Percentiles rank a stretch among this genome's conserved stretches.
phyloP scores from a whole-genome alignment of 2,888 invertebrate species.

The Apodemia zela region DNA sequence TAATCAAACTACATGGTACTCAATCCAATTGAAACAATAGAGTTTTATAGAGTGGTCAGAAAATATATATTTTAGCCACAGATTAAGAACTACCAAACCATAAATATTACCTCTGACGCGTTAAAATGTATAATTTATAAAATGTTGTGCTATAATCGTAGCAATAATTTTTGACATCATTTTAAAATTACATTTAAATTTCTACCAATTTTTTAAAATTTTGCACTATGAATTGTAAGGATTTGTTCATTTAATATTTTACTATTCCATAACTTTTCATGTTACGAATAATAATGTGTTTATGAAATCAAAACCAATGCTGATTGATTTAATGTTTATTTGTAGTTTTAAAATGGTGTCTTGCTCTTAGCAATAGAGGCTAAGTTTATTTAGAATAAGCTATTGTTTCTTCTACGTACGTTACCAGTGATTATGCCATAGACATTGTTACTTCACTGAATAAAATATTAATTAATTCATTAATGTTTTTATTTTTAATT shows the following conservation, averaged over 20 bases:
- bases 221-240: not conserved
- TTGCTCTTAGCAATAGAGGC: conserved; percentile 46
- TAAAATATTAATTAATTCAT: conserved; percentile 52
- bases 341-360: conserved; percentile 4
- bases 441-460: conserved; percentile 73
- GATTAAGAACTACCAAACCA: conserved; percentile 4
- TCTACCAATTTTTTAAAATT: not conserved
- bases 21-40: not conserved
- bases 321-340: not conserved
- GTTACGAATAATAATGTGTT: not conserved
- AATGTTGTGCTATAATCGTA: conserved; percentile 14
- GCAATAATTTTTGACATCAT: not conserved
- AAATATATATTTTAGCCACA: not conserved
- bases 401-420: conserved; percentile 53
- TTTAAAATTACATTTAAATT: conserved; percentile 5
- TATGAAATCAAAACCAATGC: not conserved
- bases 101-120: conserved; percentile 5
- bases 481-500: not conserved
- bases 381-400: conserved; percentile 47
- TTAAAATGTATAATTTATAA: conserved; percentile 10
- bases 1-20: conserved; percentile 1
- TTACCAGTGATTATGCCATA: conserved; percentile 80
- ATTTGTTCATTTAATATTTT: not conserved
- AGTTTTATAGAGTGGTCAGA: too few relatives aligned
- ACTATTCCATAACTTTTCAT: not conserved